Percentiles rank a stretch among this genome's conserved stretches.
These are phyloP conservation scores for Bruchidius siliquastri DNA, from an alignment of 2,888 invertebrate genomes.

Conservation along the genomic window DNA sequence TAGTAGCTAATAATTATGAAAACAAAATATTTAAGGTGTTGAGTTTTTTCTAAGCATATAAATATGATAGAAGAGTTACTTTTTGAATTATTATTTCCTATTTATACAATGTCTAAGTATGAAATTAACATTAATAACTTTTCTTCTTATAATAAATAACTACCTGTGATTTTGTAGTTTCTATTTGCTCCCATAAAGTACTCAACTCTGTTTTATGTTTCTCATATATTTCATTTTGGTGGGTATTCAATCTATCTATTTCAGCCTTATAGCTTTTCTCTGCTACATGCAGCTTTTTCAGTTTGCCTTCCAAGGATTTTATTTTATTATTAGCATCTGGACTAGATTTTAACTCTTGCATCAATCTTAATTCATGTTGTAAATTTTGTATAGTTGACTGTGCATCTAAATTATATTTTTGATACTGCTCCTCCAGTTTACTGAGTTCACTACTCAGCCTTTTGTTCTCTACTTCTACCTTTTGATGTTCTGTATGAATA, in stretches of 20 bases:
- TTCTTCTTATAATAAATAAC: background rate
- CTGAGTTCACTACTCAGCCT: conserved; percentile 14
- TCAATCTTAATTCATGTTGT: conserved; percentile 17
- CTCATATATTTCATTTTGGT: background rate
- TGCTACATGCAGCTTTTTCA: background rate
- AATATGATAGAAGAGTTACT: too few species aligned
- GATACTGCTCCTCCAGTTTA: conserved; percentile 23
- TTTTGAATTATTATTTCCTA: too few species aligned
- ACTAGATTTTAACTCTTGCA: conserved; percentile 9
- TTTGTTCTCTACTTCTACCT: conserved; percentile 16
- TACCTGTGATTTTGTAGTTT: background rate
- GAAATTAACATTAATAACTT: background rate
- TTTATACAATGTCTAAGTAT: too few species aligned
- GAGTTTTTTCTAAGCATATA: too few species aligned
- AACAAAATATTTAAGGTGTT: too few species aligned
- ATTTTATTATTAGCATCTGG: conserved; percentile 11
- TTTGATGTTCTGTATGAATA: conserved; percentile 17
- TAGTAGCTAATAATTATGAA: too few species aligned
- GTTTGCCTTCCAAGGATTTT: background rate
- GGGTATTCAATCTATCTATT: background rate
- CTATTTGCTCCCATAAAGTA: background rate
- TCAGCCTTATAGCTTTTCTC: conserved; percentile 1
- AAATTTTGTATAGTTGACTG: conserved; percentile 25
- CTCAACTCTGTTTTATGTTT: background rate
- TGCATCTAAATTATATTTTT: conserved; percentile 21